Base-by-base conservation (phyloP, 2,888 invertebrate genomes). In the Notodonta ziczac region DNA sequence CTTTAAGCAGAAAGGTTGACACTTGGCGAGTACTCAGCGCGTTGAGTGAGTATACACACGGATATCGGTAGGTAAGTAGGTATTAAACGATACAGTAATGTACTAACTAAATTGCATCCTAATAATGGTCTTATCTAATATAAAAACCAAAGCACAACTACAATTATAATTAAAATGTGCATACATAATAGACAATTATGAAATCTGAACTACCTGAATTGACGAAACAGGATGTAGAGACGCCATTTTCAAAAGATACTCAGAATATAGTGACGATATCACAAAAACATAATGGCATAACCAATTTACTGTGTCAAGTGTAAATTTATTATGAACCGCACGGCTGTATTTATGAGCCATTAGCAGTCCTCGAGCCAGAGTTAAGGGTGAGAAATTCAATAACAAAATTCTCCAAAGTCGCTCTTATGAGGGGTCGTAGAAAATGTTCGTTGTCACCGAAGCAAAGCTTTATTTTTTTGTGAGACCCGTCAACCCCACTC, bases 401-500 rank as follows among this genome's bases (percentile, higher is more conserved):
- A 90, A 85, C 84, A 83, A 82, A 85, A 83, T 80, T 80, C 78
- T 80, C 76, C 77, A 81, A 88, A 87, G 83, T 83, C 69, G 75
- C 82, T 83, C 79, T 75, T 85, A 78, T 82, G 80, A 82, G 79
- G 85, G 81, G 79, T 79, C 78, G 77, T 82, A 80, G 77, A 85
- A 88, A 83, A 81, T 85, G 86, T 88, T 82, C 85, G 84, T 86
- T 90, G 90, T 91, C 90, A 87, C 86, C 81, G 81, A 78, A 80
- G 77, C 78, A 77, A 81, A 83, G 82, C 76, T 78, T 72, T 77
- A 77, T 53, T 90, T 92, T 92, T 93, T 92, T 91, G 87, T 88
- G 71, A 66, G 78, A 77, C 85, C 85, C 82, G 85, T 87, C 89
- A 88, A 88, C 89, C 90, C 88, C 87, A 87, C 89, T 88, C 88